phyloP scores from a whole-genome alignment of 1,140 invertebrate genomes.

The Medauroidea extradentata region DNA sequence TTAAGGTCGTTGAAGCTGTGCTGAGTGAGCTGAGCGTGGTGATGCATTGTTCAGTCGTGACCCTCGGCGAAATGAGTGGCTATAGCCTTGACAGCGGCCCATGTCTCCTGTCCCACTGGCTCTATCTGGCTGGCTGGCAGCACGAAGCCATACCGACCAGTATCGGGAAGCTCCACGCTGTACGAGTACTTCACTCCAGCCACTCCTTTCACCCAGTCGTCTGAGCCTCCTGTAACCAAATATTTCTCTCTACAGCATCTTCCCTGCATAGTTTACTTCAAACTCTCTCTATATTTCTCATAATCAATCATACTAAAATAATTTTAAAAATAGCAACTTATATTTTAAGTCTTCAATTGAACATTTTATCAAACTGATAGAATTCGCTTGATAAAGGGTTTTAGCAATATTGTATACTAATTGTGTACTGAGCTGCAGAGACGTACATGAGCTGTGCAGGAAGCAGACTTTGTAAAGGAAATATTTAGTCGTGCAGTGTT shows the following conservation, averaged over 20 bases:
- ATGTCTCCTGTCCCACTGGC: constrained; percentile 77
- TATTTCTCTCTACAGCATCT: neutral
- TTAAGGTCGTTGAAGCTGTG: too few relatives aligned
- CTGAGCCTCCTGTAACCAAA: constrained; percentile 63
- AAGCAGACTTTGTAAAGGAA: too few relatives aligned
- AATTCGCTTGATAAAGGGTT: too few relatives aligned
- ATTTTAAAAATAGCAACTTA: too few relatives aligned
- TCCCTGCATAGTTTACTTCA: neutral
- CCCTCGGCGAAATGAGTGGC: constrained; percentile 39
- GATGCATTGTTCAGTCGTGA: neutral
- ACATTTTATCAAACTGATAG: too few relatives aligned
- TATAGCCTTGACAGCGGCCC: constrained; percentile 73
- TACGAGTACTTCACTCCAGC: constrained; percentile 83
- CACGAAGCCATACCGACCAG: constrained; percentile 80
- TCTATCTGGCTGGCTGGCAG: constrained; percentile 77
- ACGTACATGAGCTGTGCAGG: too few relatives aligned
- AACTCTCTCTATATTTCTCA: too few relatives aligned
- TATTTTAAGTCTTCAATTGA: too few relatives aligned
- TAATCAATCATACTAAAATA: too few relatives aligned
- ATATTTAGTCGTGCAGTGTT: too few relatives aligned
- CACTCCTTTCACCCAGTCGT: constrained; percentile 86
- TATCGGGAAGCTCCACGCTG: constrained; percentile 84
- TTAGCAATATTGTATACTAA: too few relatives aligned
- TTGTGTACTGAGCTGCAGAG: too few relatives aligned
- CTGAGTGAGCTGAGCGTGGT: neutral